phyloP scores from a whole-genome alignment of 2,797 vertebrate species.

The Semaprochilodus insignis region DNA sequence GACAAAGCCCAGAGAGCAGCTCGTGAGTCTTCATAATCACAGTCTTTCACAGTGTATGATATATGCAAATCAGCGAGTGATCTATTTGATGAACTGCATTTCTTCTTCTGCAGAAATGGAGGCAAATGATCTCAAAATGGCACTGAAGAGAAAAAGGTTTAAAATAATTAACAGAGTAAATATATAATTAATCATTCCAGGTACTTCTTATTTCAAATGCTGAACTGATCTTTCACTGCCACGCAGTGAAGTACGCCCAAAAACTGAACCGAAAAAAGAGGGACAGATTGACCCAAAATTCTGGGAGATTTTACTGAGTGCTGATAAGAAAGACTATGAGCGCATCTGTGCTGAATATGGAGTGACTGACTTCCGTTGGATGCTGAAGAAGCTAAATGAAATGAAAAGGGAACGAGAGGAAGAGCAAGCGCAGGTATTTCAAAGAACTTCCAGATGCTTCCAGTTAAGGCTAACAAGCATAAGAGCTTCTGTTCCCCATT shows the following conservation, averaged over 20 bases:
- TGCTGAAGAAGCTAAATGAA: constrained; percentile 86
- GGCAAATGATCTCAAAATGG: constrained; percentile 72
- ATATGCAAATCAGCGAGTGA: constrained; percentile 12
- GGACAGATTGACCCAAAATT: constrained; percentile 80
- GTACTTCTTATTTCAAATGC: neutral
- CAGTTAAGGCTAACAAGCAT: neutral
- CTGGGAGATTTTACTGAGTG: constrained; percentile 85
- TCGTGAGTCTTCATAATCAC: constrained; percentile 30
- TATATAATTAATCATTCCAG: neutral
- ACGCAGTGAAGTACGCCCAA: constrained; percentile 69
- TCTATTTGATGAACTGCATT: neutral
- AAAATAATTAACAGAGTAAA: constrained; percentile 5
- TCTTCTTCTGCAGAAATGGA: constrained; percentile 58
- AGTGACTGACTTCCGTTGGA: constrained; percentile 86
- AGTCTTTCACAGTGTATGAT: neutral
- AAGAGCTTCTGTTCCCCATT: neutral
- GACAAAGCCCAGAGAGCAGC: constrained; percentile 62
- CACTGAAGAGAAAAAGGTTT: constrained; percentile 80
- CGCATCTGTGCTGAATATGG: constrained; percentile 84
- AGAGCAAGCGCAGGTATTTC: constrained; percentile 80
- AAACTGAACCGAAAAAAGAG: constrained; percentile 67
- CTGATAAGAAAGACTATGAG: constrained; percentile 88
- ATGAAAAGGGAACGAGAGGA: constrained; percentile 80
- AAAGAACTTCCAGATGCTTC: neutral
- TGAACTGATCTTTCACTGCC: neutral